phyloP scores from a whole-genome alignment of 2,113 vertebrate species.

The Carlito syrichta region DNA sequence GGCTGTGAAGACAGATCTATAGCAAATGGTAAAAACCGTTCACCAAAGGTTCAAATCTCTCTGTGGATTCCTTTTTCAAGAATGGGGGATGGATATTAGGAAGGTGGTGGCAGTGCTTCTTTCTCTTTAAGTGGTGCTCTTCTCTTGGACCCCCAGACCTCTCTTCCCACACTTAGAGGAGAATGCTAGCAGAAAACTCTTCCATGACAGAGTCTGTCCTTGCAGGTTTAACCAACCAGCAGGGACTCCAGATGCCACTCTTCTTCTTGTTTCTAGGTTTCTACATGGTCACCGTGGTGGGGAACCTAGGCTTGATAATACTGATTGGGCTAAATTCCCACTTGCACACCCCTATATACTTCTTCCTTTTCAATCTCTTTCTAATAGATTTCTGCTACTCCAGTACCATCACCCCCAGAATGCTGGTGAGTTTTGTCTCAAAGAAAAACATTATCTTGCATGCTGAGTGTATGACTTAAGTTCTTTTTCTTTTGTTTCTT shows the following conservation, averaged over 20 bases:
- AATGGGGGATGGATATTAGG: neutral
- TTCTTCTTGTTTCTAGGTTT: constrained; percentile 62
- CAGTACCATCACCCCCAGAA: constrained; percentile 60
- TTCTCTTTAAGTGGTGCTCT: neutral
- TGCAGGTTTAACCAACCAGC: constrained; percentile 50
- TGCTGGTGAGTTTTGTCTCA: constrained; percentile 57
- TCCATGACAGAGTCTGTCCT: constrained; percentile 67
- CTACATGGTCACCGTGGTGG: constrained; percentile 47
- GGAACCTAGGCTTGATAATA: constrained; percentile 57
- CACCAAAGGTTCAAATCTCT: neutral
- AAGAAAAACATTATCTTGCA: constrained; percentile 39
- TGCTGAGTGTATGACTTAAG: constrained; percentile 36
- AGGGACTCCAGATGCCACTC: constrained; percentile 4
- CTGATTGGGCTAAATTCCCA: constrained; percentile 41
- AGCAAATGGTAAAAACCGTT: neutral
- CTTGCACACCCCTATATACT: constrained; percentile 72
- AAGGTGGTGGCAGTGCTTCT: neutral
- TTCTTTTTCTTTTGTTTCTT: constrained; percentile 59
- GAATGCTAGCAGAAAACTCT: constrained; percentile 52
- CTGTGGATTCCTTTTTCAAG: neutral
- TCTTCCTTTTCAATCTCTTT: constrained; percentile 74
- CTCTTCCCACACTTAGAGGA: neutral
- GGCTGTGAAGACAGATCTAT: neutral
- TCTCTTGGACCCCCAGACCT: neutral
- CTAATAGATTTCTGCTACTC: constrained; percentile 65